These are phyloP conservation scores for Diorhabda elongata DNA, from an alignment of 1,140 invertebrate genomes.

Conservation along the genomic window DNA sequence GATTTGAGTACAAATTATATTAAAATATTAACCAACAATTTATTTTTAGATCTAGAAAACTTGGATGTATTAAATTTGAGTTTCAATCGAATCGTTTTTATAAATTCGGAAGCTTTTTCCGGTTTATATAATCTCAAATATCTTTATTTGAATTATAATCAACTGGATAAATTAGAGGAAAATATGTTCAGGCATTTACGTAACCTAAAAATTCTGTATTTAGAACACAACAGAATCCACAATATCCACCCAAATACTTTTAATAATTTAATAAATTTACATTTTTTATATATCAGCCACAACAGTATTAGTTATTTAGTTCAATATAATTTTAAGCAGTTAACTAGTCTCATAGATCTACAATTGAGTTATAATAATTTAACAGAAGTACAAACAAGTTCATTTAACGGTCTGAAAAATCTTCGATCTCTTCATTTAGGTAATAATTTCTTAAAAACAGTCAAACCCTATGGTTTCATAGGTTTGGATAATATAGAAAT, in stretches of 20 bases:
- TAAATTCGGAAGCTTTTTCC: slow-evolving; percentile 39
- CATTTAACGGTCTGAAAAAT: slow-evolving; percentile 41
- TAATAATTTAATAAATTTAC: slow-evolving; percentile 34
- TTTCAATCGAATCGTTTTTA: slow-evolving; percentile 33
- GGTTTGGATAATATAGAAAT: slow-evolving; percentile 37
- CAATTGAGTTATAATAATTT: slow-evolving; percentile 40
- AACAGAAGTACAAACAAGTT: slow-evolving; percentile 40
- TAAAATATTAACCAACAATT: slow-evolving; percentile 33
- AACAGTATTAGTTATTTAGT: slow-evolving; percentile 39
- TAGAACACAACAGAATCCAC: slow-evolving; percentile 38
- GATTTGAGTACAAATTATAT: slow-evolving; percentile 39
- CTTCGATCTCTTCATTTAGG: slow-evolving; percentile 38
- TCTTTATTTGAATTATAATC: slow-evolving; percentile 39
- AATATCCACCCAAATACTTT: slow-evolving; percentile 39
- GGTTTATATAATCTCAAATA: slow-evolving; percentile 40
- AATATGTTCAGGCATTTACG: slow-evolving; percentile 35
- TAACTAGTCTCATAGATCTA: slow-evolving; percentile 39
- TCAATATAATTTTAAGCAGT: slow-evolving; percentile 42
- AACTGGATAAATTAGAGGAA: slow-evolving; percentile 34
- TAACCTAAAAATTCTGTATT: slow-evolving; percentile 39
- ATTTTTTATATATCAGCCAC: slow-evolving; percentile 41
- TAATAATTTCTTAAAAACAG: slow-evolving; percentile 32
- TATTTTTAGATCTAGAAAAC: slow-evolving; percentile 37
- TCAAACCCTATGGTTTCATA: slow-evolving; percentile 41
- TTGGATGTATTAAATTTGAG: slow-evolving; percentile 41